These are phyloP conservation scores for Aselliscus stoliczkanus DNA, from an alignment of 2,797 vertebrate genomes.

Conservation along the genomic window DNA sequence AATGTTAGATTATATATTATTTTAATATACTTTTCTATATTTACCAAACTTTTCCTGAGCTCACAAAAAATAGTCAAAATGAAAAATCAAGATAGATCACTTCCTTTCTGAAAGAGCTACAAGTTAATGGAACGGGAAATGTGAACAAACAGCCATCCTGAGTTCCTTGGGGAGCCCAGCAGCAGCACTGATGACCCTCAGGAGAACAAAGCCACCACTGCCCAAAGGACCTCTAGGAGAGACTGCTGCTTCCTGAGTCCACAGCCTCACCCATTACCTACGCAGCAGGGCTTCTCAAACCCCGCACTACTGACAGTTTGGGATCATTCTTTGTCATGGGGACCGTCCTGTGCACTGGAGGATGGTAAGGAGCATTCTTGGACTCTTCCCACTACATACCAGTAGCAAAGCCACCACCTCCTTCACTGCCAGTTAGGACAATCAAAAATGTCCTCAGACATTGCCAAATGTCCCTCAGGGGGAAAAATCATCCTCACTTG, in stretches of 20 bases:
- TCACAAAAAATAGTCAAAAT: constrained; percentile 1
- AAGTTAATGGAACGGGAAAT: background rate
- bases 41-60: background rate
- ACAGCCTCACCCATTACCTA: fast-evolving
- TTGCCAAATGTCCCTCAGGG: background rate
- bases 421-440: background rate
- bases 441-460: background rate
- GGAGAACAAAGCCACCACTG: background rate
- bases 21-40: background rate
- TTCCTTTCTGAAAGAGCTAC: background rate
- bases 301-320: fast-evolving
- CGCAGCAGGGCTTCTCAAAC: background rate
- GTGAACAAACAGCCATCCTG: background rate
- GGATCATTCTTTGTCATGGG: background rate
- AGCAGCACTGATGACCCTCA: background rate
- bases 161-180: background rate
- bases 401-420: background rate
- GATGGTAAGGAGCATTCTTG: background rate
- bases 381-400: background rate
- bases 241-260: background rate
- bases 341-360: background rate
- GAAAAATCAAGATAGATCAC: background rate
- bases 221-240: background rate
- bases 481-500: background rate
- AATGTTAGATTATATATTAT: background rate